Conservation (phyloP, 2,797 vertebrate genomes). For the Botia almorhae region DNA sequence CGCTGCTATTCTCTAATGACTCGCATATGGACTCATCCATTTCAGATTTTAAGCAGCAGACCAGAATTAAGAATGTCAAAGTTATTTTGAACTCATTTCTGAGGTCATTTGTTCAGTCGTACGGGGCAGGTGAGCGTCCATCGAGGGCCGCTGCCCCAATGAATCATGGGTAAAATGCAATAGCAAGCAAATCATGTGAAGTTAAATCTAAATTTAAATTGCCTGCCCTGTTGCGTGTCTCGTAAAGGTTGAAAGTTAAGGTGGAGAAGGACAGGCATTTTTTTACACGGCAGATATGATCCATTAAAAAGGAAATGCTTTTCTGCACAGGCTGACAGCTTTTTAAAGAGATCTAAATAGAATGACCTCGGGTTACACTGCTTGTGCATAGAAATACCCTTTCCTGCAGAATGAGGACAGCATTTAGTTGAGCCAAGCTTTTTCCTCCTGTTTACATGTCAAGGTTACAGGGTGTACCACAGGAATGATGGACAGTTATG, state of each 20-base stretch:
- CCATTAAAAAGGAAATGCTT: constrained; percentile 49
- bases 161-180: constrained; percentile 1
- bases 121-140: not conserved
- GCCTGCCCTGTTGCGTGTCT: constrained; percentile 33
- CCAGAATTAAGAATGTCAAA: too few relatives aligned
- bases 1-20: constrained; percentile 38
- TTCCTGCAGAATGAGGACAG: constrained; percentile 25
- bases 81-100: not conserved
- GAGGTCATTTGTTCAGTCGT: not conserved
- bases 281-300: constrained; percentile 42
- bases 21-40: constrained; percentile 42
- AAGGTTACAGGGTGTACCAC: constrained; percentile 44
- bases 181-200: constrained; percentile 1
- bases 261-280: constrained; percentile 36
- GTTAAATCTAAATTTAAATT: constrained; percentile 46
- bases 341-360: constrained; percentile 49
- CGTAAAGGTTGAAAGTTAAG: constrained; percentile 43
- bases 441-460: constrained; percentile 32
- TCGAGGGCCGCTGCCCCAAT: constrained; percentile 2
- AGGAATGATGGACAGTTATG: constrained; percentile 22
- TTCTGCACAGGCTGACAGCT: constrained; percentile 49
- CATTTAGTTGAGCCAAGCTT: constrained; percentile 14
- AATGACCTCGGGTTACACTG: constrained; percentile 38
- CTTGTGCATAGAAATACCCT: constrained; percentile 31
- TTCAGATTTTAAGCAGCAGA: not conserved